These are phyloP conservation scores for Lordiphosa stackelbergi DNA, from an alignment of 1,140 invertebrate genomes.

Conservation along the genomic window DNA sequence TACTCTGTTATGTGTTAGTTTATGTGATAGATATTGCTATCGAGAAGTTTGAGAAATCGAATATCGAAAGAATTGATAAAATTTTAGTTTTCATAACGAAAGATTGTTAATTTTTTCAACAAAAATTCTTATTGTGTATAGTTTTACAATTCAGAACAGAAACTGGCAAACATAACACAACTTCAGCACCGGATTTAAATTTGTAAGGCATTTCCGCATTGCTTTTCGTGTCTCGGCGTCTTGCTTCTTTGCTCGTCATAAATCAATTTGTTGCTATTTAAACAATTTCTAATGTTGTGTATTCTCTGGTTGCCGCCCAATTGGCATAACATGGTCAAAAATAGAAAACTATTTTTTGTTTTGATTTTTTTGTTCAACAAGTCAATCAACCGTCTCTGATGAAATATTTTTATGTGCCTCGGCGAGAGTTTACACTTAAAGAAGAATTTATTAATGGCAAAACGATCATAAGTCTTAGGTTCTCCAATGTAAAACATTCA, in stretches of 20 bases:
- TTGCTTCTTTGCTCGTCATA: conserved; percentile 39
- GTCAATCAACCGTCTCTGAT: conserved; percentile 42
- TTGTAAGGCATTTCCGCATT: conserved; percentile 51
- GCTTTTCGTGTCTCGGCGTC: conserved; percentile 18
- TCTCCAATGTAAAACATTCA: not conserved
- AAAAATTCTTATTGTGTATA: too few species aligned
- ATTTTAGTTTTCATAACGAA: too few species aligned
- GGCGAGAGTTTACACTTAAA: not conserved
- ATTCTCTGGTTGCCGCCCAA: conserved; percentile 35
- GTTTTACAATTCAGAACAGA: not conserved
- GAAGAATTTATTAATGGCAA: not conserved
- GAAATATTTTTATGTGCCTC: not conserved
- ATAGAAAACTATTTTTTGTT: conserved; percentile 21
- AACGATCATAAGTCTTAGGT: not conserved
- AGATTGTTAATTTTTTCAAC: too few species aligned
- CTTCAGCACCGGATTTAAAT: not conserved
- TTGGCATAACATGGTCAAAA: conserved; percentile 51
- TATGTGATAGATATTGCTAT: too few species aligned
- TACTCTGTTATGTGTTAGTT: too few species aligned
- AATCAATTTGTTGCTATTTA: conserved; percentile 67
- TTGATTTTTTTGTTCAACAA: conserved; percentile 9
- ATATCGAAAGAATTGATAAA: too few species aligned
- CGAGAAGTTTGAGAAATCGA: too few species aligned
- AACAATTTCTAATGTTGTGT: conserved; percentile 38
- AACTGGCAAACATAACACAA: too few species aligned